Conservation (phyloP, 2,888 invertebrate species). For the Lasius fuliginosus region DNA sequence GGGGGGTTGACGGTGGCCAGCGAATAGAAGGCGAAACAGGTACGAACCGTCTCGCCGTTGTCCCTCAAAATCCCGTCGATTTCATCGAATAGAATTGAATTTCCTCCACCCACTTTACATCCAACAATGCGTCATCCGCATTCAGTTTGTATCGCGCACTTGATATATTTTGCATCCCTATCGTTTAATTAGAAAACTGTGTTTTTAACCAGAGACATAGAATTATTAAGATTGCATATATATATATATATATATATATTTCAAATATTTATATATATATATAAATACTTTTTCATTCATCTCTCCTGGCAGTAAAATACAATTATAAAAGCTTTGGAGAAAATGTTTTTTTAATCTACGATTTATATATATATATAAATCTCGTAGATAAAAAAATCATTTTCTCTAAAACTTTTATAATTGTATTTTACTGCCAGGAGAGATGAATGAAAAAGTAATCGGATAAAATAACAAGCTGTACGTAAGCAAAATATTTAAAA, state of each 20-base stretch:
- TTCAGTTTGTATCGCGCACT: not conserved
- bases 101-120: constrained; percentile 58
- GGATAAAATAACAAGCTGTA: not conserved
- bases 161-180: not conserved
- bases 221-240: not conserved
- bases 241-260: too few relatives aligned
- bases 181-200: not conserved
- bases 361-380: not conserved
- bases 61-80: constrained; percentile 45
- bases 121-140: not conserved
- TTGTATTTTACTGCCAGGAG: not conserved
- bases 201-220: not conserved
- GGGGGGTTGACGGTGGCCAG: constrained; percentile 44
- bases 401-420: not conserved
- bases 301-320: not conserved
- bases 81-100: constrained; percentile 62
- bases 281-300: not conserved
- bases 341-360: not conserved
- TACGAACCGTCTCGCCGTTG: constrained; percentile 1
- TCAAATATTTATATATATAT: too few relatives aligned
- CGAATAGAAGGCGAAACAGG: constrained; percentile 33
- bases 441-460: not conserved
- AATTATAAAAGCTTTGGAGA: not conserved
- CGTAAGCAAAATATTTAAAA: not conserved
- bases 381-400: not conserved